Base-by-base conservation (phyloP, 2,113 vertebrate genomes). In the Nanorana parkeri region DNA sequence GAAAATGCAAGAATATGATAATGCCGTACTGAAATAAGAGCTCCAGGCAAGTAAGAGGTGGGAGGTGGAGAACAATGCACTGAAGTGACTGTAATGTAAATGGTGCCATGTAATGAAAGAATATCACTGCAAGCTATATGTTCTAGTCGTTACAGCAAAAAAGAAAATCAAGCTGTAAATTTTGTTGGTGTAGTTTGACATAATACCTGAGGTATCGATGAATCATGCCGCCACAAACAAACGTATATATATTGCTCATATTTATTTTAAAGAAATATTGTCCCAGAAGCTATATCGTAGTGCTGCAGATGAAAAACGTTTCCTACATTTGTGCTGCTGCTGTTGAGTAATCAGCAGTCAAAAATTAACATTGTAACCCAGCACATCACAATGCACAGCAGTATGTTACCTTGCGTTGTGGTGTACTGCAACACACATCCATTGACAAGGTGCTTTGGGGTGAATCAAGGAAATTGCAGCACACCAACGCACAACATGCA, bases 1-100 rank as follows among this genome's bases (percentile, higher is more conserved):
- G 67, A 80, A 80, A 69, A 80, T 69, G n/a, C 78, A 80, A 69
- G 55, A 55, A 11, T 69, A 52, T 51, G 67, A 69, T 55, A 60
- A 80, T 68, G 58, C 21, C 61, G 71, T 7, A 26, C 13, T 47
- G 55, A 80, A 69, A 80, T 61, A 60, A 80, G 29, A 23, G 78
- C 78, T 69, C 21, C 66, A 52, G 78, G 78, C 78, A 24, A 28
- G 47, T 68, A 68, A n/a, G 64, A 23, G 20, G 19, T 60, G 67
- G 64, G 55, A 60, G 36, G 55, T 69, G 55, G 55, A 67, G 4
- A 69, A 26, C 26, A 41, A 71, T 80, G 26, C 55, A 69, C 28
- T 51, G 21, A 41, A 68, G 64, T 68, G 28, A 55, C 66, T 69
- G 13, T 69, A 80, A 80, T 80, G 51, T 41, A 69, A 36, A 69